A percentile compares a stretch with the other conserved stretches of the same genome.
phyloP scores from a whole-genome alignment of 2,113 vertebrate species.

The Mionectes macconnelli region DNA sequence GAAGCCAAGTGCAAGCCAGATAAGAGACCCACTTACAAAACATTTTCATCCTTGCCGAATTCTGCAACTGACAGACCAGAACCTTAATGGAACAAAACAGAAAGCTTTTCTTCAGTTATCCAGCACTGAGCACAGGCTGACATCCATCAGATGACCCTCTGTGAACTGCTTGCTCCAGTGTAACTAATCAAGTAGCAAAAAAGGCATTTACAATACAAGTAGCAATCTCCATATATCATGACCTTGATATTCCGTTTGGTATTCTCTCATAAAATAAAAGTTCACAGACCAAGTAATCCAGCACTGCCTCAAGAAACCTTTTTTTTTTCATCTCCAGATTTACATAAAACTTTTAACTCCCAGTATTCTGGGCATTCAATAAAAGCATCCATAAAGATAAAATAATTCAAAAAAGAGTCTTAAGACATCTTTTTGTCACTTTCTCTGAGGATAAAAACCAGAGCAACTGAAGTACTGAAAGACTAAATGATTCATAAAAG shows the following conservation, averaged over 20 bases:
- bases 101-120: constrained; percentile 27
- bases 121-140: constrained; percentile 8
- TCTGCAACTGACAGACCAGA: background rate
- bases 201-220: background rate
- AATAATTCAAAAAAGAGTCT: background rate
- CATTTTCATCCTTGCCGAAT: background rate
- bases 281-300: background rate
- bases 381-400: background rate
- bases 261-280: background rate
- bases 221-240: background rate
- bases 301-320: background rate
- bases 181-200: background rate
- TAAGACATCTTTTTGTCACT: background rate
- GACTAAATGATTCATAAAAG: background rate
- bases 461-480: background rate
- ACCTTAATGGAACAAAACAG: constrained; percentile 32
- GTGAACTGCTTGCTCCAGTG: background rate
- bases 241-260: background rate
- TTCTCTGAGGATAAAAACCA: background rate
- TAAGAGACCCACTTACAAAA: constrained; percentile 36
- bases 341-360: background rate
- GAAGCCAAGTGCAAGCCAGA: constrained; percentile 13
- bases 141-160: background rate
- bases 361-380: background rate
- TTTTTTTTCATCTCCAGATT: background rate